phyloP scores from a whole-genome alignment of 2,797 vertebrate species.

The Hybognathus amarus region DNA sequence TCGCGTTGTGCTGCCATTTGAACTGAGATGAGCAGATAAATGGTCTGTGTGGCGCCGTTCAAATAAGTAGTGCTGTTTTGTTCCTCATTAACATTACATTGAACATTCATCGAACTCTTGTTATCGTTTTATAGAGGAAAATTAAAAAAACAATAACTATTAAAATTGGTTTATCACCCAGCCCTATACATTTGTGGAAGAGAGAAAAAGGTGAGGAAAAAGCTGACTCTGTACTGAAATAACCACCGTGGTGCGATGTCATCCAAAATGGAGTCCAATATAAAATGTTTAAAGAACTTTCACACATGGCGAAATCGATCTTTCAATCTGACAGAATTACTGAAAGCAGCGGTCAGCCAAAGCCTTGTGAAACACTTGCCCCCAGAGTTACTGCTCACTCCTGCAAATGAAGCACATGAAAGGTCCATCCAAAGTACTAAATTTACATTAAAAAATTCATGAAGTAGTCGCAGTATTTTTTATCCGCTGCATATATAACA shows the following conservation, averaged over 20 bases:
- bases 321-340: not conserved
- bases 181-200: not conserved
- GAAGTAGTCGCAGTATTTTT: not conserved
- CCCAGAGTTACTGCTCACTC: not conserved
- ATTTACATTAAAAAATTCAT: slow-evolving; percentile 41
- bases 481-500: slow-evolving; percentile 16
- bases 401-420: slow-evolving; percentile 6
- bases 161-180: too few relatives aligned
- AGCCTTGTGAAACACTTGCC: slow-evolving; percentile 3
- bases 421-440: not conserved
- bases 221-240: not conserved
- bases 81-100: too few relatives aligned
- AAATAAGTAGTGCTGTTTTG: too few relatives aligned
- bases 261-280: not conserved
- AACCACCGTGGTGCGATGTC: not conserved
- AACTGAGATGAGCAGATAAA: too few relatives aligned
- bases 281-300: slow-evolving; percentile 16
- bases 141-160: too few relatives aligned
- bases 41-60: too few relatives aligned
- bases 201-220: not conserved
- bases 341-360: not conserved
- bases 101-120: too few relatives aligned
- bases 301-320: not conserved
- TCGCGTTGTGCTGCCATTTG: too few relatives aligned
- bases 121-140: too few relatives aligned